These are phyloP conservation scores for Daboia siamensis DNA, from an alignment of 2,113 vertebrate genomes.

Conservation along the genomic window DNA sequence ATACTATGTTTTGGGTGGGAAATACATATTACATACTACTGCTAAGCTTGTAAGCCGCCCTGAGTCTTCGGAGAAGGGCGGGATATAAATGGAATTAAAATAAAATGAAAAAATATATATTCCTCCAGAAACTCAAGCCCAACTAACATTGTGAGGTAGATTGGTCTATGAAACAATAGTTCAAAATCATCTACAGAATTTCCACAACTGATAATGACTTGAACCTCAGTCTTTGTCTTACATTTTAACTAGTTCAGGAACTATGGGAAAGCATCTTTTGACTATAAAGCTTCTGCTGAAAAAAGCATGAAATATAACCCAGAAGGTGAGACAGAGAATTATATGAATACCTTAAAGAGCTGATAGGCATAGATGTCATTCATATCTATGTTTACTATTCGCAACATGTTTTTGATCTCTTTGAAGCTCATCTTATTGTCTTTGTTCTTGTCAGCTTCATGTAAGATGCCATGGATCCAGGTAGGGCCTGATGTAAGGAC, in stretches of 20 bases:
- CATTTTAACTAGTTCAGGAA: background rate
- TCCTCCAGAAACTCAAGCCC: background rate
- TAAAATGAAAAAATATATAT: too few relatives aligned
- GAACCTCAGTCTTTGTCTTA: background rate
- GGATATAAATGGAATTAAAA: too few relatives aligned
- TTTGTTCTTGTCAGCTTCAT: conserved; percentile 85
- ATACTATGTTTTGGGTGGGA: background rate
- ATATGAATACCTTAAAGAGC: conserved; percentile 84
- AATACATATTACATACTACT: too few relatives aligned
- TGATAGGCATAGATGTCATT: conserved; percentile 83
- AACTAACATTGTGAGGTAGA: background rate
- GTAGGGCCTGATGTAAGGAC: conserved; percentile 67
- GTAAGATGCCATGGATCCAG: conserved; percentile 91
- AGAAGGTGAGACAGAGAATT: background rate
- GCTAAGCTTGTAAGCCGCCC: too few relatives aligned
- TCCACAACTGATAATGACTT: background rate
- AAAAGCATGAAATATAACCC: background rate
- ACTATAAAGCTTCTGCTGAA: background rate
- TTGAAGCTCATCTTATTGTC: conserved; percentile 95
- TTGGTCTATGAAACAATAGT: background rate
- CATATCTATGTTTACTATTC: conserved; percentile 94
- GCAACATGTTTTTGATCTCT: conserved; percentile 86
- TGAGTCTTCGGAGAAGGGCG: too few relatives aligned
- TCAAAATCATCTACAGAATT: background rate
- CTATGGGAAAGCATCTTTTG: background rate